Base-by-base conservation (phyloP, 2,888 invertebrate genomes). In the Drosophila nr. fundita region DNA sequence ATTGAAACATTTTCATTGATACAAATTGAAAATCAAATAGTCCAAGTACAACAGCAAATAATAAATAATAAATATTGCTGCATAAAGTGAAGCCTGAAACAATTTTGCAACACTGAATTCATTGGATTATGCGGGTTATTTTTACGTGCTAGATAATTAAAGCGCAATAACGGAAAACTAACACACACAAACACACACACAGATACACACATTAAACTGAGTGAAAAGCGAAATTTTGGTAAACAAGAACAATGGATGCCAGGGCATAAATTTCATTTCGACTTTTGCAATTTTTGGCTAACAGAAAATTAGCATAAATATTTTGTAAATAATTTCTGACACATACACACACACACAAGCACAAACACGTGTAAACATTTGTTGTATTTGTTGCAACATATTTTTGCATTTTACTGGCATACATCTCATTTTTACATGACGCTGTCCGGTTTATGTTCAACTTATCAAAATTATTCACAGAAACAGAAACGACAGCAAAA, bases 301-400 rank as follows among this genome's bases (percentile, higher is more conserved):
- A n/a, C 75, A 73, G 63, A 81, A 88, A 83, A 84, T 88, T 85
- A 83, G 75, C 88, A 88, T 80, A 84, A 73, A 83, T 80, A 83
- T 88, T 77, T 76, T 57, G 72, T 60, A 71, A 64, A 73, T 83
- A 71, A 71, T 73, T 82, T 80, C 57, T 73, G 68, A 77, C 68
- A 69, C 71, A 67, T 72, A 60, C 63, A 42, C 49, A 48, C 32
- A 24, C 36, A 30, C 18, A 57, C 30, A 57, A 30, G 27, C 34
- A 54, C 15, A 42, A 6, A 49, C 18, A 27, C 6, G 4, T 2
- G 32, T 50, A 45, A 24, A 1, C 8, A 15, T 45, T 45, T 45
- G 13, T 45, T 50, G 42, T 49, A 53, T 62, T 42, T 66, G 68
- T 18, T 40, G 64, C 50, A 64, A 34, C 53, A 50, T 48, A 78